Evolutionary conservation across 2,888 invertebrate genomes (phyloP).

Genomic region (Andrena bucephala): DNA sequence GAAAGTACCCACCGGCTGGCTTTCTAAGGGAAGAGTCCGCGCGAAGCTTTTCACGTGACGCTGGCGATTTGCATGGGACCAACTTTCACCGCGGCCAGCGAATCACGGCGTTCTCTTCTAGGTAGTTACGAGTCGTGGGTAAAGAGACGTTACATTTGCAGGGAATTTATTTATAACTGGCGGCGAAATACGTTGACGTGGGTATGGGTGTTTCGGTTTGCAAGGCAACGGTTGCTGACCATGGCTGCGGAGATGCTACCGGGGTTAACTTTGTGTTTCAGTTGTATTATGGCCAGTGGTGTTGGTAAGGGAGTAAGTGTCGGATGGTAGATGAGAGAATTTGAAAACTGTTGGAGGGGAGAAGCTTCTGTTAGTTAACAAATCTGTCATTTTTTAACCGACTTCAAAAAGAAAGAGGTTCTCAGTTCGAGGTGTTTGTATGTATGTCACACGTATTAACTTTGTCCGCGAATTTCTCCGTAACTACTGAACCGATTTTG

Average conservation of each 20-base stretch:
- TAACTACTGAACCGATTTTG: too few species aligned
- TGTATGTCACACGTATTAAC: too few species aligned
- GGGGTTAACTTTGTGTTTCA: not conserved
- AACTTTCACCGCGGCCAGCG: conserved; percentile 26
- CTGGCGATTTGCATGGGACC: conserved; percentile 43
- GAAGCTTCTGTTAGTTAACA: too few species aligned
- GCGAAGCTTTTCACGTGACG: conserved; percentile 9
- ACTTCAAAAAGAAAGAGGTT: too few species aligned
- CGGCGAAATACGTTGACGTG: conserved; percentile 13
- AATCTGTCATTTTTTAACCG: too few species aligned
- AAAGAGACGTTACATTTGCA: conserved; percentile 6
- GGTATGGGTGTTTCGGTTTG: not conserved
- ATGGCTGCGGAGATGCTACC: not conserved
- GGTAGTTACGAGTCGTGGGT: not conserved
- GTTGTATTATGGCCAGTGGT: too few species aligned
- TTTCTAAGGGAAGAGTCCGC: conserved; percentile 43
- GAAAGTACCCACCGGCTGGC: conserved; percentile 22
- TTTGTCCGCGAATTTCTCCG: too few species aligned
- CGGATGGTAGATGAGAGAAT: too few species aligned
- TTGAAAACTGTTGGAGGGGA: too few species aligned
- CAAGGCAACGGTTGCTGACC: not conserved
- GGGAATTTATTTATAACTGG: conserved; percentile 8
- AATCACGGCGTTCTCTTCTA: not conserved
- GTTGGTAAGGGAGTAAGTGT: too few species aligned
- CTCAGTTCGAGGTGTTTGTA: too few species aligned